Evolutionary conservation across 2,888 invertebrate genomes (phyloP), one percentile per base, ranked within the genome.

Genomic region (Ganaspis brasiliensis): DNA sequence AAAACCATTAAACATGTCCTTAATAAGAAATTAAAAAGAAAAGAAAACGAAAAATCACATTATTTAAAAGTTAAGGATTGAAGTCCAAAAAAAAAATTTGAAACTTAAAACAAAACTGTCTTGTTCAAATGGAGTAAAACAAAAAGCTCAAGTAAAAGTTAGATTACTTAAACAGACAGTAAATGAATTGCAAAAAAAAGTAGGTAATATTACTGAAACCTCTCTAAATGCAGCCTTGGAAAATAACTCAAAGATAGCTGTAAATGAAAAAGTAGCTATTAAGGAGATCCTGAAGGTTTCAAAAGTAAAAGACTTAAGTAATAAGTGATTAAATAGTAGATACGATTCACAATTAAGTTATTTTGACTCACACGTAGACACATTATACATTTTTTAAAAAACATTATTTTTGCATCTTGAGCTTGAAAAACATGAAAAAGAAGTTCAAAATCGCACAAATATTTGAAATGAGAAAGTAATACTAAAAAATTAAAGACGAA

Each of bases 271-370:
- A 37, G 21, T 14, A 40, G 55, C 55, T 0, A 55, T 70, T 31
- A 59, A 67, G 19, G 73, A 74, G 26, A 74, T 74, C n/a, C 19
- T 74, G 0, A 35, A 61, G 26, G 19, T 56, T 26, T 24, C 31
- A 1, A 12, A 49, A 21, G 24, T 45, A 1, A 67, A 67, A 55
- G 63, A 31, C 55, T 5, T 14, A 26, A 70, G n/a, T n/a, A n/a
- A n/a, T n/a, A n/a, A n/a, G n/a, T n/a, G n/a, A n/a, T n/a, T n/a
- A n/a, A n/a, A n/a, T n/a, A n/a, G n/a, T n/a, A n/a, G n/a, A n/a
- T n/a, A n/a, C n/a, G n/a, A n/a, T n/a, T n/a, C n/a, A n/a, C n/a
- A n/a, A n/a, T n/a, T n/a, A n/a, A n/a, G n/a, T n/a, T n/a, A n/a
- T n/a, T n/a, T n/a, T n/a, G n/a, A n/a, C n/a, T n/a, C n/a, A n/a